phyloP scores from a whole-genome alignment of 2,113 vertebrate species.

The Hippopotamus amphibius region DNA sequence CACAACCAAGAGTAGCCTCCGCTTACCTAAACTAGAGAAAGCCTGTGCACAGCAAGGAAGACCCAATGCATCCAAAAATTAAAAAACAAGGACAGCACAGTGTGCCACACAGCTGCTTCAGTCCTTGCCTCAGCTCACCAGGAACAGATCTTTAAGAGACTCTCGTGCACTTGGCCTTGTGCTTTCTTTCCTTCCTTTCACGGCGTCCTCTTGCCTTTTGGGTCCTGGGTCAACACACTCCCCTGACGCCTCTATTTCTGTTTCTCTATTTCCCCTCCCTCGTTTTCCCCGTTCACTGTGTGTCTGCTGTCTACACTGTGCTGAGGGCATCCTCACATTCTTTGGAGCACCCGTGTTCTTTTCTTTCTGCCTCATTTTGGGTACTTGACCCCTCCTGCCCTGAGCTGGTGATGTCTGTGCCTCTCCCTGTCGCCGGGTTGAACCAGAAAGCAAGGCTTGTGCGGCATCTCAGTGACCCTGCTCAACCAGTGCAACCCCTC shows the following conservation, averaged over 20 bases:
- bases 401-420: neutral
- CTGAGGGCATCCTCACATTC: rapidly evolving
- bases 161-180: rapidly evolving
- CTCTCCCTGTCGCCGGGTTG: too few relatives aligned
- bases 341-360: neutral
- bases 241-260: too few relatives aligned
- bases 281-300: rapidly evolving
- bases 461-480: rapidly evolving
- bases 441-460: rapidly evolving
- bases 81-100: neutral
- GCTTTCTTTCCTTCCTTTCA: neutral
- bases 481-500: neutral
- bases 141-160: rapidly evolving
- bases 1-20: too few relatives aligned
- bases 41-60: too few relatives aligned
- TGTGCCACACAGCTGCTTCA: rapidly evolving
- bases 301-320: neutral
- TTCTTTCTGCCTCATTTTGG: neutral
- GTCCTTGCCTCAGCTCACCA: rapidly evolving
- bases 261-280: neutral
- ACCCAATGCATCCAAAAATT: too few relatives aligned
- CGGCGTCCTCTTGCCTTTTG: rapidly evolving
- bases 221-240: neutral
- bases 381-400: neutral
- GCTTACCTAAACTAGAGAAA: too few relatives aligned